Percentiles rank a stretch among this genome's conserved stretches.
These are phyloP conservation scores for Cygnus atratus DNA, from an alignment of 2,113 vertebrate species.

Conservation along the genomic window DNA sequence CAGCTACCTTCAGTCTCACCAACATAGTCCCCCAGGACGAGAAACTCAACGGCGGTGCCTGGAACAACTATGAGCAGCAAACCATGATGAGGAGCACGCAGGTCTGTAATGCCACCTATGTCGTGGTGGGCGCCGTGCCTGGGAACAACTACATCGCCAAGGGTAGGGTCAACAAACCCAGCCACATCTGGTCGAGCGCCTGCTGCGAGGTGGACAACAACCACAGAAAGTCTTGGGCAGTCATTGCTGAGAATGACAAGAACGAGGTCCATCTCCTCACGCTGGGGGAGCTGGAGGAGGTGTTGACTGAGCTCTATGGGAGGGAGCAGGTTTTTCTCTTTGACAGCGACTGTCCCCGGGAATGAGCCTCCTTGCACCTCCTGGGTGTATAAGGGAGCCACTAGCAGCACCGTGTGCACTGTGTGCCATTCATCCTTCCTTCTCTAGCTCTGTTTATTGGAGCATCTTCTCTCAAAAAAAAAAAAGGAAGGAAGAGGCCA, in stretches of 20 bases:
- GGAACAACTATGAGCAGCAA: conserved; percentile 71
- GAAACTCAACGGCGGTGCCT: conserved; percentile 76
- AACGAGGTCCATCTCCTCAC: background rate
- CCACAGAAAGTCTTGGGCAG: conserved; percentile 1
- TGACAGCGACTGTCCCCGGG: conserved; percentile 31
- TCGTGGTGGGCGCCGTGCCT: conserved; percentile 40
- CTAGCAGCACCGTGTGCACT: background rate
- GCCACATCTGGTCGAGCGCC: conserved; percentile 51
- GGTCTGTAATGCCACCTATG: conserved; percentile 13
- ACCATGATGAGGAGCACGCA: background rate
- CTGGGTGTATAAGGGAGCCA: background rate
- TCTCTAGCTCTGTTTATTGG: background rate
- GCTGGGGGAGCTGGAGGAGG: conserved; percentile 14
- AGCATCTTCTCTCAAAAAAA: background rate
- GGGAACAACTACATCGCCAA: conserved; percentile 47
- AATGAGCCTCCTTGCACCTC: background rate
- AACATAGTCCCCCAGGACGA: conserved; percentile 79
- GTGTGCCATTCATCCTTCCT: background rate
- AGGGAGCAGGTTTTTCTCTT: conserved; percentile 32
- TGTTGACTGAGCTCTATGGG: background rate
- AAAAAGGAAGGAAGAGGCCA: background rate
- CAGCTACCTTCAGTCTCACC: conserved; percentile 81
- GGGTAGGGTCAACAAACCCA: conserved; percentile 63
- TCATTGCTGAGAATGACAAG: conserved; percentile 40
- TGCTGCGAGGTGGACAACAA: conserved; percentile 43